Base-by-base conservation (phyloP, 2,888 invertebrate species). In the Dolichopus griseipennis region DNA sequence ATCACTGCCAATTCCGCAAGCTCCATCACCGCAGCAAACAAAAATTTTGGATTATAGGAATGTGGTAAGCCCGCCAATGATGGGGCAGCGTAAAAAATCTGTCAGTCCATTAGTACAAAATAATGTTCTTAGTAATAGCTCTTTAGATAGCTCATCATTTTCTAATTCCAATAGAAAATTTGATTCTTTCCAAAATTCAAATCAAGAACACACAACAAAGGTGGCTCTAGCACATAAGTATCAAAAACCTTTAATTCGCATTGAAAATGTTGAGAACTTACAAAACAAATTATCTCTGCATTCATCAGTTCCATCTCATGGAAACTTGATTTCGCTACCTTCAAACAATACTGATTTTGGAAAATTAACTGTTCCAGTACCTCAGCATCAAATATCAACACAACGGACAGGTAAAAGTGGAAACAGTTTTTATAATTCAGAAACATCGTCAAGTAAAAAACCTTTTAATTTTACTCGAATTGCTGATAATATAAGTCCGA, bases 401-500 rank as follows among this genome's bases (percentile, higher is more conserved):
- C 34, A 8, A 70, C 70, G 65, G 64, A 69, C 3, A 66, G 64
- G 9, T 15, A 61, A 61, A 22, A 64, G 67, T 61, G 0, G 70
- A 33, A 20, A 64, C 70, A 66, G 74, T 71, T 64, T n/a, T 64
- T 37, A 37, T n/a, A 63, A 9, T n/a, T 15, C 69, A 21, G 22
- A 66, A 62, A 18, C 43, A 9, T 67, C 68, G 20, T 64, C 69
- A 1, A 70, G 73, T 6, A 78, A 78, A 27, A 81, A 80, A 72
- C 73, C 78, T 0, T 81, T 82, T 27, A 81, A 81, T 68, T 82
- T 81, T 67, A 73, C 76, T 34, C 77, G 82, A 66, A 81, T 81
- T 72, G 81, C 81, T 0, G 81, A 81, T 68, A 81, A 81, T 69
- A 72, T 82, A 1, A 78, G 77, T 70, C 77, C 79, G 0, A 74